Evolutionary conservation across 2,888 invertebrate species (phyloP), one percentile per base, ranked within the genome.

Genomic region (Congeria kusceri): DNA sequence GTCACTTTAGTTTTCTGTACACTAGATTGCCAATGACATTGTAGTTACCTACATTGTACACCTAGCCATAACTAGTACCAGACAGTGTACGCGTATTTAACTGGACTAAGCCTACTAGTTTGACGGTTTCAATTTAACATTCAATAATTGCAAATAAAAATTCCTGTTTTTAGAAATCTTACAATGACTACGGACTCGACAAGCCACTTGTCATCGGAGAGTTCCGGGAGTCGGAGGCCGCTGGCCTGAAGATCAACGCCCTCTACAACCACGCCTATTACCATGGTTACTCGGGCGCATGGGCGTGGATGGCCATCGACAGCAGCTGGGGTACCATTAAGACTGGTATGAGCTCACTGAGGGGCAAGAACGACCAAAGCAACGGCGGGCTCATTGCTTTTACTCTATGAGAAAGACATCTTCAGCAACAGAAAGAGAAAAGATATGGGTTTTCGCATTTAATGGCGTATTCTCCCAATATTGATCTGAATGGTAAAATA

Each of bases 161-260:
- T 1, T 39, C 9, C 39, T 25, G 53, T 27, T 29, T n/a, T 39
- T 80, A 86, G 87, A 80, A 87, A 39, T 77, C 74, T 9, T 73
- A 64, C 61, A 63, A 56, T 20, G 85, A 87, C 53, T 87, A 77
- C 71, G 80, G 83, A 11, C 69, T 85, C 3, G 39, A 79, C 71
- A 88, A 87, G 49, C 88, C 88, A 3, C 67, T 88, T 13, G 81
- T 88, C 4, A 84, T 88, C 9, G 88, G 85, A 0, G 88, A 88
- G 70, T 88, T 86, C 74, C 71, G 77, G 13, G 57, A 85, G 70
- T 69, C 64, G 2, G 68, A 77, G 11, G 85, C 86, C 7, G 87
- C 69, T 0, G 79, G 81, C 0, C 61, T 71, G 63, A 75, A 57
- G 18, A 83, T 84, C 5, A 71, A 76, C 39, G 74, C 84, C 58